phyloP scores from a whole-genome alignment of 2,888 invertebrate genomes.

The Hemaris fuciformis region DNA sequence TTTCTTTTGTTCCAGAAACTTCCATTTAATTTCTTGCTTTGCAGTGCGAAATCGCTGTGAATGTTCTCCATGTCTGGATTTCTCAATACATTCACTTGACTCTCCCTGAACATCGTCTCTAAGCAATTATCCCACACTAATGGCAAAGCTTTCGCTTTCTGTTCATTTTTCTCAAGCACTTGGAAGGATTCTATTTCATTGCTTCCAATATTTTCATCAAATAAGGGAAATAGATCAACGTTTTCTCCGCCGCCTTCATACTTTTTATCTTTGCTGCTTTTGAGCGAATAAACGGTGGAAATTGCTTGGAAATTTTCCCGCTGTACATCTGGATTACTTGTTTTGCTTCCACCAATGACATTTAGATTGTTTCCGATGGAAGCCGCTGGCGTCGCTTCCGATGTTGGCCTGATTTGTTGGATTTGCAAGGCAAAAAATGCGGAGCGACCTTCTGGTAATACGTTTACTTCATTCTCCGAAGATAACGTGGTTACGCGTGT shows the following conservation, averaged over 20 bases:
- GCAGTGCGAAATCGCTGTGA: conserved; percentile 1
- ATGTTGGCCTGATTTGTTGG: conserved; percentile 57
- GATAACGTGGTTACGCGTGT: conserved; percentile 38
- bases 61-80: conserved; percentile 40
- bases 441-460: conserved; percentile 40
- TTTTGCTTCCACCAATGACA: conserved; percentile 44
- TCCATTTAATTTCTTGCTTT: conserved; percentile 28
- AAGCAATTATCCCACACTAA: conserved; percentile 68
- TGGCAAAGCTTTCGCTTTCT: conserved; percentile 40
- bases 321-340: conserved; percentile 38
- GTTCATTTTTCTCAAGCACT: conserved; percentile 21
- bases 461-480: conserved; percentile 46
- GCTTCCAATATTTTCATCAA: conserved; percentile 33
- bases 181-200: conserved; percentile 23
- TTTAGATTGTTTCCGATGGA: conserved; percentile 74
- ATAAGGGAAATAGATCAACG: conserved; percentile 41
- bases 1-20: conserved; percentile 60
- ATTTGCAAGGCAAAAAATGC: conserved; percentile 59
- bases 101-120: conserved; percentile 52
- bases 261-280: conserved; percentile 52
- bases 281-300: conserved; percentile 54
- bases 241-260: conserved; percentile 44
- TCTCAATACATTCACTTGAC: conserved; percentile 35
- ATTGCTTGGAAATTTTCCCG: conserved; percentile 67
- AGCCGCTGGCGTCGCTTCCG: conserved; percentile 62